These are phyloP conservation scores for Dromius quadrimaculatus DNA, from an alignment of 2,888 invertebrate genomes.

Conservation along the genomic window DNA sequence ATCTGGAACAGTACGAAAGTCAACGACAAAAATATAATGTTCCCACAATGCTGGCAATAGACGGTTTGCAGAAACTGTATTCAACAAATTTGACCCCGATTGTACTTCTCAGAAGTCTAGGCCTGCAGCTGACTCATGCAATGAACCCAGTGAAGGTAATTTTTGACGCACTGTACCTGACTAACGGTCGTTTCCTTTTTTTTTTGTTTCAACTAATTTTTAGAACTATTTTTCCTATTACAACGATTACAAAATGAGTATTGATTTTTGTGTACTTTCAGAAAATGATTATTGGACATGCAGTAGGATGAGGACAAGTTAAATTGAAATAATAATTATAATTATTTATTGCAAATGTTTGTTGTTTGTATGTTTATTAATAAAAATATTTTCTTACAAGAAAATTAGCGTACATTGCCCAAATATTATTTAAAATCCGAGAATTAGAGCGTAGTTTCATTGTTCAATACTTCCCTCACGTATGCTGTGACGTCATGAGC, in stretches of 20 bases:
- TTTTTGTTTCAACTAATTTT: neutral
- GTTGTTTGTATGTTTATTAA: neutral
- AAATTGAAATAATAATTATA: neutral
- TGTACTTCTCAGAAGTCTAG: constrained; percentile 84
- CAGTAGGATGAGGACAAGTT: constrained; percentile 54
- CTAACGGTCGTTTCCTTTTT: constrained; percentile 11
- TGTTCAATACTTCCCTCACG: constrained; percentile 10
- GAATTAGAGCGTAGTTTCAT: neutral
- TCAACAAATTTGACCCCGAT: constrained; percentile 78
- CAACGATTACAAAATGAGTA: neutral
- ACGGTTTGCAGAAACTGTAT: constrained; percentile 89
- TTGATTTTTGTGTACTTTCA: constrained; percentile 59
- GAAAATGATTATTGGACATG: constrained; percentile 71
- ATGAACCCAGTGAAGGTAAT: constrained; percentile 79
- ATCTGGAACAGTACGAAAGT: constrained; percentile 87
- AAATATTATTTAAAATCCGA: neutral
- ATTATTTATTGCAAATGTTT: neutral
- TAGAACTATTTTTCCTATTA: neutral
- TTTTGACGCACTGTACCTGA: constrained; percentile 15
- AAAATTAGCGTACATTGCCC: neutral
- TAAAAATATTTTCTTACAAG: neutral
- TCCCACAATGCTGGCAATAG: constrained; percentile 88
- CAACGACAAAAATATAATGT: constrained; percentile 87
- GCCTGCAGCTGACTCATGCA: constrained; percentile 85
- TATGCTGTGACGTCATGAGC: constrained; percentile 28